Base-by-base conservation (phyloP, 2,888 invertebrate genomes). In the Saturnia pavonia region DNA sequence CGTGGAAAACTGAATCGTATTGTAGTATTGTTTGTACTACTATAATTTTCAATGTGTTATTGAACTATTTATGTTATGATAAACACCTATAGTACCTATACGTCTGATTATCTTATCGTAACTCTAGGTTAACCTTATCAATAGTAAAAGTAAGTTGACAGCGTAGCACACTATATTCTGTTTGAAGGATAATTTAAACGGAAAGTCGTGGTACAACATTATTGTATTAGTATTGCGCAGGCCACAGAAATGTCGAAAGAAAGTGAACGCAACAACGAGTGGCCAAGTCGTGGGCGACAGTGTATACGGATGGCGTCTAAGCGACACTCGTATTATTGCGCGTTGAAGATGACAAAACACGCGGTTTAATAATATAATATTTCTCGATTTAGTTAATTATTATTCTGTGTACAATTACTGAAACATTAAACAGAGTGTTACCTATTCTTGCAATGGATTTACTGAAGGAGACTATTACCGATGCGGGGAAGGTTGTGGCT, bases 241-340 rank as follows among this genome's bases (percentile, higher is more conserved):
- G 72, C 78, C 72, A 80, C 79, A 74, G 81, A 86, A 87, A 89
- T 92, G 92, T 89, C 90, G 92, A 92, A 92, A 92, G 92, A 92
- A 92, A 92, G 92, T 92, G 91, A 91, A 88, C 88, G 91, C 87
- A 88, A 72, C 72, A 69, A 77, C 73, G 73, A 72, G 71, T 72
- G 72, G 74, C 51, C 67, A 71, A 69, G 74, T 60, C 71, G 57
- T 27, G 75, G 74, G 73, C 74, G 82, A 72, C 85, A 86, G 87
- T 86, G 73, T 78, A 79, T 77, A 76, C 77, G 78, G 77, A 81
- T 77, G 80, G 80, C 78, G 80, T 77, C 70, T 74, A 73, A 73
- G 73, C 75, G 54, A 70, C 80, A 77, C 81, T 69, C 82, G 83
- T 75, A 73, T 71, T 43, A 40, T 40, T n/a, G 40, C 51, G 65